phyloP scores from a whole-genome alignment of 2,888 invertebrate species.

The Autographa pulchrina region DNA sequence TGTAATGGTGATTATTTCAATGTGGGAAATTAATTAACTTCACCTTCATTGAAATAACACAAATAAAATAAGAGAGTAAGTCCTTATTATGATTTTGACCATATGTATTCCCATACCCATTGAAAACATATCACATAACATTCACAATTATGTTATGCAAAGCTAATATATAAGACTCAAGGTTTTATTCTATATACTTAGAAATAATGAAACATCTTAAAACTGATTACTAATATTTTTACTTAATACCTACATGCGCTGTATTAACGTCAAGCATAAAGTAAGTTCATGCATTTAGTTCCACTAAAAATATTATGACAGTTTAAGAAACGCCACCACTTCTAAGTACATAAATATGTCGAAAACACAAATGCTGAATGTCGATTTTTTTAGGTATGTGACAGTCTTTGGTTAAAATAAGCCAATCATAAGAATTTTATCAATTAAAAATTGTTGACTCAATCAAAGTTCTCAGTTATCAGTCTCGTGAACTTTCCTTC shows the following conservation, averaged over 20 bases:
- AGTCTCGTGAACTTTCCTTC: constrained; percentile 76
- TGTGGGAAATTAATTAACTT: neutral
- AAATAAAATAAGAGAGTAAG: neutral
- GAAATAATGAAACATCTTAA: constrained; percentile 21
- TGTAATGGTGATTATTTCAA: neutral
- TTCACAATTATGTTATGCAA: constrained; percentile 15
- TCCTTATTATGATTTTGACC: neutral
- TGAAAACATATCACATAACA: constrained; percentile 9
- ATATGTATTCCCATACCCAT: constrained; percentile 4
- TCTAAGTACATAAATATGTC: constrained; percentile 27
- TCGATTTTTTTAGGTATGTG: constrained; percentile 52
- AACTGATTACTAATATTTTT: constrained; percentile 7
- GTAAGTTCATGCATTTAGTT: constrained; percentile 35
- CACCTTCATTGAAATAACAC: neutral
- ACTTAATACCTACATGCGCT: constrained; percentile 23
- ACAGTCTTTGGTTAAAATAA: constrained; percentile 75
- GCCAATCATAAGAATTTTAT: constrained; percentile 55
- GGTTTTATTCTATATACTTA: constrained; percentile 26
- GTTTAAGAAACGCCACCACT: constrained; percentile 20
- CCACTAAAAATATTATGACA: constrained; percentile 1
- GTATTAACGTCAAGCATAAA: constrained; percentile 28
- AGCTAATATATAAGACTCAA: constrained; percentile 10
- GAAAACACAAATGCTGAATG: neutral
- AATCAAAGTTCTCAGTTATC: constrained; percentile 69
- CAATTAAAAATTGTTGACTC: constrained; percentile 62